phyloP scores from a whole-genome alignment of 2,113 vertebrate species.

The Odocoileus virginianus region DNA sequence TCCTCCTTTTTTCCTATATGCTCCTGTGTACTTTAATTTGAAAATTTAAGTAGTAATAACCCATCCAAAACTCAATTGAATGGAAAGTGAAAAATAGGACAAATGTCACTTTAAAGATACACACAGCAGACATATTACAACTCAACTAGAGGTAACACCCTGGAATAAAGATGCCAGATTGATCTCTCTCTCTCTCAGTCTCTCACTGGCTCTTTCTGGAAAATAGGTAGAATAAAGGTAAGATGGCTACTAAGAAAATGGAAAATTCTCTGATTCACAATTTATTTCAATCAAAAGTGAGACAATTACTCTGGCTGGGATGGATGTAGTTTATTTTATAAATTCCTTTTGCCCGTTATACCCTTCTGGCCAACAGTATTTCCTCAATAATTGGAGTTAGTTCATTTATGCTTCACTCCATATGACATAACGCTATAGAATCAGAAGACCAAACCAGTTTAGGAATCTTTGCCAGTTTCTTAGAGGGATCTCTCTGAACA shows the following conservation, averaged over 20 bases:
- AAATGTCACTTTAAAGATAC: conserved; percentile 44
- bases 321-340: not conserved
- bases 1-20: not conserved
- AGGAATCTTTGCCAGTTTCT: not conserved
- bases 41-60: conserved; percentile 36
- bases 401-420: not conserved
- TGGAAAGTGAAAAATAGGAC: conserved; percentile 26
- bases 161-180: not conserved
- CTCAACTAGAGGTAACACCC: not conserved
- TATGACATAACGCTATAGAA: not conserved
- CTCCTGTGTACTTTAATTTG: conserved; percentile 17
- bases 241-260: not conserved
- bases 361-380: not conserved
- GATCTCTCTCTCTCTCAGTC: not conserved
- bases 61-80: conserved; percentile 28
- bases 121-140: not conserved
- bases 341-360: not conserved
- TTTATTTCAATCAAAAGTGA: not conserved
- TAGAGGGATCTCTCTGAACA: not conserved
- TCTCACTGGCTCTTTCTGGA: not conserved
- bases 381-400: not conserved
- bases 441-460: not conserved
- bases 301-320: not conserved
- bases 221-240: not conserved
- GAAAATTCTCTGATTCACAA: not conserved